Evolutionary conservation across 2,113 vertebrate species (phyloP).

Genomic region (Lampris megalopsis): DNA sequence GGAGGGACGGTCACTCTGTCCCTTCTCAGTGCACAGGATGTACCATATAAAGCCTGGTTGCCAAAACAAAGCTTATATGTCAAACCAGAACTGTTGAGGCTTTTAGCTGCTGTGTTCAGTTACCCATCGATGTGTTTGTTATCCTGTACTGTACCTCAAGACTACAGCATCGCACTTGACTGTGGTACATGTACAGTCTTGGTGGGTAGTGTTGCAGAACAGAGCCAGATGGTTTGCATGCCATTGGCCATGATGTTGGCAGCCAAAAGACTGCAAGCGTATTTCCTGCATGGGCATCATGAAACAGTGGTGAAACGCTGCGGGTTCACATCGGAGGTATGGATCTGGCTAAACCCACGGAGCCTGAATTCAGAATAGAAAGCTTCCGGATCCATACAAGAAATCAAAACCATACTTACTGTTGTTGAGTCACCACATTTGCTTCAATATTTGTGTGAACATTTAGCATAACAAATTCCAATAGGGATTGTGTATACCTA

Average conservation of each 20-base stretch:
- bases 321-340: slow-evolving; percentile 57
- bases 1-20: slow-evolving; percentile 19
- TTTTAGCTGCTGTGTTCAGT: background rate
- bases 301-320: slow-evolving; percentile 50
- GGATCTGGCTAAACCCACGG: slow-evolving; percentile 50
- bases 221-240: slow-evolving; percentile 76
- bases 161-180: slow-evolving; percentile 31
- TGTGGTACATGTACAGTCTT: slow-evolving; percentile 43
- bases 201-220: slow-evolving; percentile 71
- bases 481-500: background rate
- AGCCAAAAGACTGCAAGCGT: slow-evolving; percentile 49
- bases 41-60: background rate
- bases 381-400: slow-evolving; percentile 43
- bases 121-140: slow-evolving; percentile 26
- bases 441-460: slow-evolving; percentile 53
- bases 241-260: slow-evolving; percentile 56
- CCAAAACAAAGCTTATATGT: background rate
- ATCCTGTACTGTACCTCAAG: slow-evolving; percentile 24
- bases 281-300: slow-evolving; percentile 67
- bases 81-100: background rate
- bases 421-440: slow-evolving; percentile 61
- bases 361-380: slow-evolving; percentile 21
- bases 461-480: slow-evolving; percentile 42
- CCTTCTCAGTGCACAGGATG: background rate
- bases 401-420: slow-evolving; percentile 33